Evolutionary conservation across 2,797 vertebrate species (phyloP).

Genomic region (Myioborus miniatus): DNA sequence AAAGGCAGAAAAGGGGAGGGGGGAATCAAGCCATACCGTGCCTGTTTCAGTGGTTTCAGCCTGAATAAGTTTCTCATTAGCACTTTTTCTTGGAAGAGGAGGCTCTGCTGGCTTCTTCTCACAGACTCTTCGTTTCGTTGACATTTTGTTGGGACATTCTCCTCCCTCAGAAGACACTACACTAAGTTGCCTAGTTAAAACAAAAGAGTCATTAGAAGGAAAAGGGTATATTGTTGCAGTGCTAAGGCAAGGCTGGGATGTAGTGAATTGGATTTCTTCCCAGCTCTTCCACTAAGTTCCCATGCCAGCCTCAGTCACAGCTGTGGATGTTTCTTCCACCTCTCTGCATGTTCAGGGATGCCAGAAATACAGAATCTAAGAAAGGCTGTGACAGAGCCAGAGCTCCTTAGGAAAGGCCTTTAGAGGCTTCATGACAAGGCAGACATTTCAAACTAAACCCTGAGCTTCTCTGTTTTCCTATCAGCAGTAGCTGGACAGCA

Average conservation of each 20-base stretch:
- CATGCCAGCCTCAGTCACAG: background rate
- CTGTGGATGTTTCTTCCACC: background rate
- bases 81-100: slow-evolving; percentile 72
- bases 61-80: slow-evolving; percentile 80
- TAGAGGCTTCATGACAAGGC: background rate
- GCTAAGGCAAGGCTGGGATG: background rate
- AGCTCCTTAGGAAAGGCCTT: background rate
- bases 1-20: background rate
- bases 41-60: slow-evolving; percentile 87
- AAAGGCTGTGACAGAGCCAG: background rate
- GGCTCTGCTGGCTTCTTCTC: slow-evolving; percentile 79
- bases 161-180: slow-evolving; percentile 87
- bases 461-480: background rate
- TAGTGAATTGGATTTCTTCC: background rate
- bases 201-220: background rate
- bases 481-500: background rate
- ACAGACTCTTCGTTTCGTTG: slow-evolving; percentile 75
- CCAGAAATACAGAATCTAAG: background rate
- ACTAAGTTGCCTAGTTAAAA: slow-evolving; percentile 87
- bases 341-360: background rate
- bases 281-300: background rate
- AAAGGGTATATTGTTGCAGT: background rate
- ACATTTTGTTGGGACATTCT: slow-evolving; percentile 80
- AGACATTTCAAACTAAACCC: background rate
- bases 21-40: slow-evolving; percentile 32